Evolutionary conservation across 2,113 vertebrate species (phyloP).

Genomic region (Galemys pyrenaicus): DNA sequence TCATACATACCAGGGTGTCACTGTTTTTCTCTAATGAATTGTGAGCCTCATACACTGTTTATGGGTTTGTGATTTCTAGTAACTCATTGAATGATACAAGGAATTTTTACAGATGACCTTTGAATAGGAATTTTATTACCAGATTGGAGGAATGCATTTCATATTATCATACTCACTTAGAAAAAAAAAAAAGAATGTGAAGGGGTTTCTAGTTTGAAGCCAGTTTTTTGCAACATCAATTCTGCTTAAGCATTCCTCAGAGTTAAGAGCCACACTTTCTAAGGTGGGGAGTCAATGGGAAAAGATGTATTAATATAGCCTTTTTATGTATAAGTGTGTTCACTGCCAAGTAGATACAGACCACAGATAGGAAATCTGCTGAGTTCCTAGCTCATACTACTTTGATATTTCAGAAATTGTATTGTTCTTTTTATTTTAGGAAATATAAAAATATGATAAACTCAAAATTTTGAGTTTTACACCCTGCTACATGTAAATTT

Average conservation of each 20-base stretch:
- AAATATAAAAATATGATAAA: background rate
- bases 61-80: conserved; percentile 40
- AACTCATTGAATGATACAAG: background rate
- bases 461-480: background rate
- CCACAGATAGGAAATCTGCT: too few species aligned
- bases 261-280: background rate
- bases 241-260: background rate
- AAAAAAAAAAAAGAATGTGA: background rate
- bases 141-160: background rate
- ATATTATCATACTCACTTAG: background rate
- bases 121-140: background rate
- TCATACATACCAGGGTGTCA: background rate
- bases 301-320: accelerated
- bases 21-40: background rate
- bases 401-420: background rate
- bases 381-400: background rate
- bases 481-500: background rate
- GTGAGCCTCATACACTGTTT: conserved; percentile 25
- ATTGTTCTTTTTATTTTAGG: background rate
- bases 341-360: background rate
- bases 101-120: background rate
- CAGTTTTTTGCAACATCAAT: background rate
- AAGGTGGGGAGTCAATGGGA: background rate
- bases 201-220: background rate
- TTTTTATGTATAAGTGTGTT: background rate